Base-by-base conservation (phyloP, 2,888 invertebrate species). In the Spialia ferax region DNA sequence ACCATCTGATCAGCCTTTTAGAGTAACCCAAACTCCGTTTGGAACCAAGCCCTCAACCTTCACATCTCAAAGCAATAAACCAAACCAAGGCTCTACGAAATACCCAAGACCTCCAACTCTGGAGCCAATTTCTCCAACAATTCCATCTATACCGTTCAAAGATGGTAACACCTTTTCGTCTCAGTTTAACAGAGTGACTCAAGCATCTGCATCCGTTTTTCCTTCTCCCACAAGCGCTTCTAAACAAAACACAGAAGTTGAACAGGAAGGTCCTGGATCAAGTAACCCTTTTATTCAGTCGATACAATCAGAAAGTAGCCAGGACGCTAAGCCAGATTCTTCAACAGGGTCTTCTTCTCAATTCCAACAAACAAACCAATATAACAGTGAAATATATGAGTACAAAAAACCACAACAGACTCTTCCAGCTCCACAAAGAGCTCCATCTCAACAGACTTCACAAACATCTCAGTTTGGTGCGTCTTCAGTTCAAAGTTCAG, bases 131-230 rank as follows among this genome's bases (percentile, higher is more conserved):
- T 45, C 62, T n/a, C 71, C 73, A 26, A 71, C 72, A 13, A 70
- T 63, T 26, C 59, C 68, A 15, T 70, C 72, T 69, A 45, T 8
- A 45, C 18, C 32, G 8, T 10, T 35, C 32, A 76, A 60, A 20
- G 22, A 54, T 48, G 59, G 48, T 13, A 63, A 61, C 57, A 56
- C 10, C 13, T 69, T 68, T 57, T 68, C 69, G 68, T 62, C 54
- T 26, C 64, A 65, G 57, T 65, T 59, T 63, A 73, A 50, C 63
- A 86, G 78, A 35, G 78, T 87, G 50, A 87, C 87, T 69, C 87
- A 88, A 77, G 85, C 85, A 20, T 76, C 85, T 22, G 79, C 81
- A 15, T 84, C 87, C n/a, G 69, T 84, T 15, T 89, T 87, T 56
- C 74, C 84, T n/a, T 76, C 85, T 13, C 70, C 73, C 50, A 45